phyloP scores from a whole-genome alignment of 1,140 invertebrate genomes.

The Habropoda laboriosa region DNA sequence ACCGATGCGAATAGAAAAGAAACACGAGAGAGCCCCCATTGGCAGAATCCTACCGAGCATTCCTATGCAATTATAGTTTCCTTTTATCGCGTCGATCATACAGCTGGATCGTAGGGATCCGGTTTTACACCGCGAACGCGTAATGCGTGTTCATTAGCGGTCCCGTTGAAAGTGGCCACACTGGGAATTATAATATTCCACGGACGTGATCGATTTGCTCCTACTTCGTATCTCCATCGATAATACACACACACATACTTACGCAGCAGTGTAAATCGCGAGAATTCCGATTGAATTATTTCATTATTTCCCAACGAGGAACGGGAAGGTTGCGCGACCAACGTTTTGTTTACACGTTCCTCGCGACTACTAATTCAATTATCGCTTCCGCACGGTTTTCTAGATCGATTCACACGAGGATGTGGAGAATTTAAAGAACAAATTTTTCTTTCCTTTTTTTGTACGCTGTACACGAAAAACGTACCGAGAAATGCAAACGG shows the following conservation, averaged over 20 bases:
- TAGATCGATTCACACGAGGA: too few species aligned
- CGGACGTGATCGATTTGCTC: conserved; percentile 23
- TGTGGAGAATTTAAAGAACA: too few species aligned
- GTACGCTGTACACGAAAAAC: neutral
- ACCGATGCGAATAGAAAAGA: neutral
- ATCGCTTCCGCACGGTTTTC: too few species aligned
- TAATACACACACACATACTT: neutral
- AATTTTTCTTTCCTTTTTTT: too few species aligned
- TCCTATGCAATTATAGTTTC: conserved; percentile 60
- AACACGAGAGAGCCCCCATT: neutral
- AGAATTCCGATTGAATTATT: conserved; percentile 22
- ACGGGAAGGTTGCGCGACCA: neutral
- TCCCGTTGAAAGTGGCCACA: conserved; percentile 54
- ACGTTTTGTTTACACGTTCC: neutral
- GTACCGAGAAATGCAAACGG: neutral
- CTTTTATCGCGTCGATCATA: conserved; percentile 63
- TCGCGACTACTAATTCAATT: conserved; percentile 1
- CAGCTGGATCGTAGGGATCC: conserved; percentile 58
- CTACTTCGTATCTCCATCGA: too few species aligned
- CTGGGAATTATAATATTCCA: conserved; percentile 51
- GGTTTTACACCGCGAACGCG: conserved; percentile 53
- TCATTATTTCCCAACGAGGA: neutral
- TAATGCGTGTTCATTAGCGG: conserved; percentile 56
- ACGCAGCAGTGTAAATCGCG: neutral
- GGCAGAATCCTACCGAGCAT: conserved; percentile 40